Percentiles rank a stretch among this genome's conserved stretches.
These are phyloP conservation scores for Euplagia quadripunctaria DNA, from an alignment of 2,888 invertebrate genomes.

Conservation along the genomic window DNA sequence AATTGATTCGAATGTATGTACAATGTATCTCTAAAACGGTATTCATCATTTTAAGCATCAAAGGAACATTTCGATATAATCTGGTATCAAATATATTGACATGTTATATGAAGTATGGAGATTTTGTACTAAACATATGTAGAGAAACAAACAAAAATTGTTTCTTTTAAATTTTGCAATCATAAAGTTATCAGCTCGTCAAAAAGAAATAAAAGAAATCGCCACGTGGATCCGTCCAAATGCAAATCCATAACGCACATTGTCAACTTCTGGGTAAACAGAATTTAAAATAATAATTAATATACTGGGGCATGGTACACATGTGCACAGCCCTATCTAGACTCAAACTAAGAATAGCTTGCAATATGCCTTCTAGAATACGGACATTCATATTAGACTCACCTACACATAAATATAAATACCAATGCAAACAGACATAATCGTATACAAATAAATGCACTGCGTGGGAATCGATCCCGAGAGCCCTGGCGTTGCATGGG, in stretches of 20 bases:
- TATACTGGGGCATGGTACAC: no score
- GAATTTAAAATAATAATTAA: not conserved
- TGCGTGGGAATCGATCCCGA: no score
- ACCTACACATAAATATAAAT: not conserved
- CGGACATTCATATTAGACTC: not conserved
- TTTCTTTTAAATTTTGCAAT: no score
- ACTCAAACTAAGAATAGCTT: not conserved
- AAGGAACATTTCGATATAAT: not conserved
- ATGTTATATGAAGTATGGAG: not conserved
- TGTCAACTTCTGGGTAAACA: not conserved
- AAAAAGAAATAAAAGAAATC: not conserved
- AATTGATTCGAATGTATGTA: not conserved
- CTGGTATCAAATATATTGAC: not conserved
- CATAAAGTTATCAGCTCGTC: not conserved
- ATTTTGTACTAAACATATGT: not conserved
- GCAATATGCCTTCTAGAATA: not conserved
- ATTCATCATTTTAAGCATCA: not conserved
- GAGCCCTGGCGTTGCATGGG: no score
- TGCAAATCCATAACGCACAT: not conserved
- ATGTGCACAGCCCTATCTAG: no score
- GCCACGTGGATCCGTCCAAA: not conserved
- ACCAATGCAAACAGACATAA: not conserved
- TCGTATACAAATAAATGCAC: not conserved
- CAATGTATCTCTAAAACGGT: not conserved
- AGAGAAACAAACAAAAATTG: not conserved